Evolutionary conservation across 2,797 vertebrate species (phyloP).

Genomic region (Poecilia gillii): DNA sequence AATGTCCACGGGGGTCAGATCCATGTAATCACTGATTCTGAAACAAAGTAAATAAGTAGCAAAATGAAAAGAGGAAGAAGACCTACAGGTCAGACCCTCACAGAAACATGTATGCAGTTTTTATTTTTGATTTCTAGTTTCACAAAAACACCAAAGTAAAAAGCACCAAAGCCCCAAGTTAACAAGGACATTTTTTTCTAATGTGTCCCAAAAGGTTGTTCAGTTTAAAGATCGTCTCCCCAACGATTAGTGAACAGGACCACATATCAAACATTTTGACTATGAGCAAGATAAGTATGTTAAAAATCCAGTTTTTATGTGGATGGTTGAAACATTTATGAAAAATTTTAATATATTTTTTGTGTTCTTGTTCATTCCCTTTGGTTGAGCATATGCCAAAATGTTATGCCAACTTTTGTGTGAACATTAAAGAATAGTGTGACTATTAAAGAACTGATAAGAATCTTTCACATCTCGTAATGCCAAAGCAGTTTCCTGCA

Average conservation of each 20-base stretch:
- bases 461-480: too few species aligned
- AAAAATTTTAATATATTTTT: background rate
- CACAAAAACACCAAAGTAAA: background rate
- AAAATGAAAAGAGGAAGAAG: background rate
- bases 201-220: background rate
- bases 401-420: too few species aligned
- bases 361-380: background rate
- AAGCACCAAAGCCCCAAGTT: background rate
- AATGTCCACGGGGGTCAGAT: slow-evolving; percentile 95
- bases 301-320: too few species aligned
- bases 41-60: slow-evolving; percentile 3
- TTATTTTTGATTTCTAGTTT: background rate
- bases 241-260: background rate
- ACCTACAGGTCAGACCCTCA: background rate
- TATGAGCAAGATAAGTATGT: background rate
- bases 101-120: background rate
- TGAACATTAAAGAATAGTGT: too few species aligned
- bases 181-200: background rate
- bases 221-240: background rate
- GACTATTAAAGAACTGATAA: too few species aligned
- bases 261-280: background rate
- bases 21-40: slow-evolving; percentile 99
- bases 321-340: too few species aligned
- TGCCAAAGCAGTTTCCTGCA: too few species aligned
- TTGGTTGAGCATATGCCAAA: too few species aligned